These are phyloP conservation scores for Zosterops japonicus DNA, from an alignment of 2,113 vertebrate genomes.

Conservation along the genomic window DNA sequence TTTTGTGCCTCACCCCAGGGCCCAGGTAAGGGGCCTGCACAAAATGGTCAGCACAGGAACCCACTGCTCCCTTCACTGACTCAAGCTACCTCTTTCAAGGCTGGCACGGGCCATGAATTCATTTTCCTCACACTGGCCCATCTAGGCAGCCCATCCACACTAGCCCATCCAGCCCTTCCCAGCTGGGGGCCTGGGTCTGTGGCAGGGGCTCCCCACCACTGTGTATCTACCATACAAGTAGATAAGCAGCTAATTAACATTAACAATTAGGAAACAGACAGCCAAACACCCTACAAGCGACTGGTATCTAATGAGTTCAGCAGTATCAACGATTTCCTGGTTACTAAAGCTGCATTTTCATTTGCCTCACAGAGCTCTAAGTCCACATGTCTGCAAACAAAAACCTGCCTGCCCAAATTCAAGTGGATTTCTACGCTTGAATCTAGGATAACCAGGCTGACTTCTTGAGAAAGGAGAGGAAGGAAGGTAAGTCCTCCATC, in stretches of 20 bases:
- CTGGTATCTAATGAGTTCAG: not conserved
- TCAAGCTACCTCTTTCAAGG: not conserved
- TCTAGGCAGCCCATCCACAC: not conserved
- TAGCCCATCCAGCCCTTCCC: not conserved
- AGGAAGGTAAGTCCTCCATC: not conserved
- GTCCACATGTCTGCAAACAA: not conserved
- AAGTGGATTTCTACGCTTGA: not conserved
- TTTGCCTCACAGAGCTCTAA: not conserved
- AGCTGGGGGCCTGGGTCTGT: not conserved
- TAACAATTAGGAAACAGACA: not conserved
- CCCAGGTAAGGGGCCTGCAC: not conserved
- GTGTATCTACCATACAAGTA: not conserved
- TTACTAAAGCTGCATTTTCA: not conserved
- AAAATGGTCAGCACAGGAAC: not conserved
- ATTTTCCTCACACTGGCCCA: not conserved
- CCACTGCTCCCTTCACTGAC: not conserved
- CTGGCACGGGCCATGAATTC: not conserved
- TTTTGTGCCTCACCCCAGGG: not conserved
- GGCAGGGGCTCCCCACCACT: not conserved
- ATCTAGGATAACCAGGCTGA: rapidly evolving
- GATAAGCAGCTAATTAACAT: not conserved
- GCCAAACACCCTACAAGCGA: not conserved
- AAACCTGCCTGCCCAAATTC: not conserved
- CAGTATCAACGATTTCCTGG: not conserved
- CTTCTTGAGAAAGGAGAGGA: not conserved